A percentile compares a stretch with the other conserved stretches of the same genome.
These are phyloP conservation scores for Neosilurus hyrtlii DNA, from an alignment of 2,797 vertebrate species.

Conservation along the genomic window DNA sequence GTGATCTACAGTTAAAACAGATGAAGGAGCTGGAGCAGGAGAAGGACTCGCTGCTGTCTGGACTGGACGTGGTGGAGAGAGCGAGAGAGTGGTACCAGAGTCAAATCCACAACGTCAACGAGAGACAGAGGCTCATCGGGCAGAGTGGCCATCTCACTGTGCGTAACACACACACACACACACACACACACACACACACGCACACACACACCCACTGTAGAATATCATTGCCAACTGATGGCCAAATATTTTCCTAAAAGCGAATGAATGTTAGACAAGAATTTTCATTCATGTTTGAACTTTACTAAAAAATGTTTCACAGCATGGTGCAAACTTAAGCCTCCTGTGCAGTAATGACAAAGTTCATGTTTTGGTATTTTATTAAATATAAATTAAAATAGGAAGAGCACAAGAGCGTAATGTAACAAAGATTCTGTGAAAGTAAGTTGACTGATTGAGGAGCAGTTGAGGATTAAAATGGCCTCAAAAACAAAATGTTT, in stretches of 20 bases:
- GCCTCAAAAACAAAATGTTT: too few relatives aligned
- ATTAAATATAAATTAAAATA: too few relatives aligned
- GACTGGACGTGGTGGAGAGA: slow-evolving; percentile 85
- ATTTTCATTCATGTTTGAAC: not conserved
- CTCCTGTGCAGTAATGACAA: too few relatives aligned
- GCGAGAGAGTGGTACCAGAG: slow-evolving; percentile 89
- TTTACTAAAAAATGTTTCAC: not conserved
- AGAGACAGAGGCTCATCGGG: slow-evolving; percentile 81
- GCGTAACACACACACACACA: slow-evolving; percentile 30
- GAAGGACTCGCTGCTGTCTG: slow-evolving; percentile 87
- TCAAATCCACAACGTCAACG: slow-evolving; percentile 85
- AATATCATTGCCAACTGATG: not conserved
- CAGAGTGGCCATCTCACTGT: slow-evolving; percentile 73
- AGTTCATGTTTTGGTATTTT: too few relatives aligned
- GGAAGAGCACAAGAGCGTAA: too few relatives aligned
- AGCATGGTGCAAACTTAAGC: not conserved
- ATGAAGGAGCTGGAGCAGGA: slow-evolving; percentile 94
- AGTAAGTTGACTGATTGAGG: too few relatives aligned
- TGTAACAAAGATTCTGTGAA: too few relatives aligned
- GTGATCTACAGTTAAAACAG: slow-evolving; percentile 80
- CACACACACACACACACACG: not conserved
- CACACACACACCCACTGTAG: not conserved
- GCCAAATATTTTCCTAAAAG: not conserved
- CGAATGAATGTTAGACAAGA: not conserved
- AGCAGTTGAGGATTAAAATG: too few relatives aligned